A percentile compares a stretch with the other conserved stretches of the same genome.
phyloP scores from a whole-genome alignment of 2,113 vertebrate genomes.

The Malurus melanocephalus region DNA sequence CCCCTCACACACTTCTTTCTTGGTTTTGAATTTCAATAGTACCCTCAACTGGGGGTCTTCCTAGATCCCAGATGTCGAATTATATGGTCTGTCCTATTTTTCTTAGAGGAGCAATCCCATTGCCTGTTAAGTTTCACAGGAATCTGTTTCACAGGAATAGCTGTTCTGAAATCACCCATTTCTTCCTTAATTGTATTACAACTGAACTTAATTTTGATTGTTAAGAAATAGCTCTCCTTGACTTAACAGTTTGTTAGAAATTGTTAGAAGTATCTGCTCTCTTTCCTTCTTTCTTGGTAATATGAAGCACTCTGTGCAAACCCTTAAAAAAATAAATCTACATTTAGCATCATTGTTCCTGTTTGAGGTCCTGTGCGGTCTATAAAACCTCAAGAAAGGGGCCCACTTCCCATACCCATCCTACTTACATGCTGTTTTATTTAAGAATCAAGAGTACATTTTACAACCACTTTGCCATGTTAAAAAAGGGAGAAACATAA shows the following conservation, averaged over 20 bases:
- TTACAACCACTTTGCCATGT: slow-evolving; percentile 62
- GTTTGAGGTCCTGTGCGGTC: slow-evolving; percentile 64
- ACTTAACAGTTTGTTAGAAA: not conserved
- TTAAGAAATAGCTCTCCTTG: slow-evolving; percentile 25
- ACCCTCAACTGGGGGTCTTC: slow-evolving; percentile 61
- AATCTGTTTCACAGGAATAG: slow-evolving; percentile 35
- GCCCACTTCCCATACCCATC: slow-evolving; percentile 58
- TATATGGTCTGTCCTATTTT: slow-evolving; percentile 52
- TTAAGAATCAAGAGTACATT: slow-evolving; percentile 65
- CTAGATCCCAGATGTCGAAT: slow-evolving; percentile 65
- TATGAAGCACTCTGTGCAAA: not conserved
- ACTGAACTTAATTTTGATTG: slow-evolving; percentile 31
- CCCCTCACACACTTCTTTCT: not conserved
- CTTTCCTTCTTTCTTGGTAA: not conserved
- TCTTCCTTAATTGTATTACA: slow-evolving; percentile 56
- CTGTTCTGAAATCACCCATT: slow-evolving; percentile 45
- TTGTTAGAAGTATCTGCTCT: slow-evolving; percentile 30
- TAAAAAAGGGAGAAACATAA: slow-evolving; percentile 62
- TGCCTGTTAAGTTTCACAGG: slow-evolving; percentile 59
- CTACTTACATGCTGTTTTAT: slow-evolving; percentile 67
- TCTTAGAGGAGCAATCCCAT: slow-evolving; percentile 12
- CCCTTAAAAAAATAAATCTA: not conserved
- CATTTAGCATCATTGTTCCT: slow-evolving; percentile 34
- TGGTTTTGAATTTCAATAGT: slow-evolving; percentile 72
- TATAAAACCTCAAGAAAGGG: slow-evolving; percentile 63